Evolutionary conservation across 1,140 invertebrate species (phyloP), one percentile per base, ranked within the genome.

Genomic region (Diachasmimorpha longicaudata): DNA sequence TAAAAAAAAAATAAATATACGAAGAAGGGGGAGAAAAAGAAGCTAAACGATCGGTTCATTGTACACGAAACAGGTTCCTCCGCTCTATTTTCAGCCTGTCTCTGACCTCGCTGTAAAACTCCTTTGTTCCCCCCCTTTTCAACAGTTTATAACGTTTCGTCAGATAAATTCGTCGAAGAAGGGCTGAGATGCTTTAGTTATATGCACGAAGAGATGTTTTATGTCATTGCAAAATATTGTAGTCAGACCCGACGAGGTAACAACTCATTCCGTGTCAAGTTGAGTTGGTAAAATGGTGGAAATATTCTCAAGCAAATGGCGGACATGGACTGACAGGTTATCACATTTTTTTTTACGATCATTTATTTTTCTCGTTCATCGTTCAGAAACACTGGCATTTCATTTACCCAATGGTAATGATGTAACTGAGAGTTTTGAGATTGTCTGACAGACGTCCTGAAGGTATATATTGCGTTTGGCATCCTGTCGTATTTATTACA

Each of bases 401-500:
- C 37, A 73, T 31, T 44, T 46, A 46, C 31, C 14, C 39, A 16
- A 66, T 37, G 31, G 39, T 67, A 66, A 52, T 42, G 58, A 73
- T 37, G 72, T 44, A 66, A 66, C 42, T 73, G 52, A n/a, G 48
- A n/a, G 48, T 58, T 39, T 55, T 23, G 72, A 67, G 58, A 66
- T 66, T 19, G 36, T 67, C 58, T 73, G 72, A 73, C 72, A 67
- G 21, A 14, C 63, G 31, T 71, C 9, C 44, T 44, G 37, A 73
- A 67, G 39, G 42, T 37, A 73, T 72, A 25, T 52, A 42, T 66
- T 55, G 58, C 72, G 37, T 73, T 73, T 73, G 72, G 72, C 72
- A 39, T 73, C 72, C 63, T 39, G 58, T 73, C 72, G 66, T 66
- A 73, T 73, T 73, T 73, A 73, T 73, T 73, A 66, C 63, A 73